Conservation (phyloP, 2,113 vertebrate genomes). For the Syrmaticus mikado region DNA sequence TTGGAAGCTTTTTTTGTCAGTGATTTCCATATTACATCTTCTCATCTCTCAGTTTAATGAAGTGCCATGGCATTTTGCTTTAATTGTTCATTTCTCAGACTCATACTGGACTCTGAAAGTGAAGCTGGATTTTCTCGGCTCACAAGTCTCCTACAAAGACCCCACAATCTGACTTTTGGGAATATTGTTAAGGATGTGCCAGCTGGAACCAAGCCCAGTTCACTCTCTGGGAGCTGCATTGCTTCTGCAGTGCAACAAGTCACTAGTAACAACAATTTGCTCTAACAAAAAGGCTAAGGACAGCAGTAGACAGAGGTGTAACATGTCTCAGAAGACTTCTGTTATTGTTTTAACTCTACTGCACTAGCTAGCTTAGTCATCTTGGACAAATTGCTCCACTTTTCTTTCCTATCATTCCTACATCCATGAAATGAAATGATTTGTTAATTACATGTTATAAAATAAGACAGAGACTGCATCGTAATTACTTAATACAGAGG, state of each 20-base stretch:
- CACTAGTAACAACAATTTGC: neutral
- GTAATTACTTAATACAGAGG: neutral
- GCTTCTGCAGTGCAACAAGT: neutral
- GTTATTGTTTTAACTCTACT: neutral
- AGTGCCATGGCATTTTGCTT: neutral
- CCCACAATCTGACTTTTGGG: neutral
- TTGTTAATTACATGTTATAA: neutral
- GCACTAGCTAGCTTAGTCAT: neutral
- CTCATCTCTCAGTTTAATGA: slow-evolving; percentile 1
- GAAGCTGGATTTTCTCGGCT: slow-evolving; percentile 17
- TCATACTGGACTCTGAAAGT: slow-evolving; percentile 3
- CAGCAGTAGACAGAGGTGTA: neutral
- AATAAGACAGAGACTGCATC: neutral
- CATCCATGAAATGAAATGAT: neutral
- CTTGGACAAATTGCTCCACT: neutral
- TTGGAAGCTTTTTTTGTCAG: neutral
- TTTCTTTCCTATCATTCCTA: neutral
- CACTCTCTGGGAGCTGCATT: neutral
- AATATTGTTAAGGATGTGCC: slow-evolving; percentile 22
- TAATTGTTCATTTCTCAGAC: neutral
- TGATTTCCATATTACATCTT: slow-evolving; percentile 5
- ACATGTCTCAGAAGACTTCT: neutral
- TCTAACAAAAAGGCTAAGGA: neutral
- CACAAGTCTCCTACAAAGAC: neutral
- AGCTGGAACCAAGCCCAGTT: slow-evolving; percentile 7